Evolutionary conservation across 2,888 invertebrate species (phyloP), one percentile per base, ranked within the genome.

Genomic region (Sericinus montela): DNA sequence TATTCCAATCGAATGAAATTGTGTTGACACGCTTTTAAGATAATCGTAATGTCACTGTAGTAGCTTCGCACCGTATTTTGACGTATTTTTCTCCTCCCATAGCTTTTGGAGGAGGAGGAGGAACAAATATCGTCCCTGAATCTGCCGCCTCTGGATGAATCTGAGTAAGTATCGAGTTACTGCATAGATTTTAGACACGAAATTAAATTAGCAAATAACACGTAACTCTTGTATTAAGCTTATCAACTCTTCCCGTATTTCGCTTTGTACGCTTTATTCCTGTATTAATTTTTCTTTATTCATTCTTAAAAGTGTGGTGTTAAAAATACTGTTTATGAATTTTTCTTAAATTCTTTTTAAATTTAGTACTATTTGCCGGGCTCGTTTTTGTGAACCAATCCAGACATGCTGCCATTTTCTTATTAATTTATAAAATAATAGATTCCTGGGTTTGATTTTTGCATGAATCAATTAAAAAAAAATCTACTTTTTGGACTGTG

Each of bases 51-150:
- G 57, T 61, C 72, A 74, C 67, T 45, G 78, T 85, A 87, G 86
- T 61, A 60, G 86, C 85, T 86, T 85, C 48, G 86, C 86, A 86
- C 86, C 67, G 85, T 85, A 85, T 76, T 62, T 84, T 86, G 83
- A 85, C 75, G 74, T 83, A 69, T 76, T 62, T 67, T 69, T 80
- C 62, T 74, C 67, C 63, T 75, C 65, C 75, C 68, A 61, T 84
- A 85, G 85, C 78, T 85, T 48, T 70, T 81, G 77, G 80, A 84
- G 57, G 82, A 77, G 19, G 84, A 81, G 30, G 81, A 81, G 38
- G 82, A 81, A 46, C 75, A 79, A 52, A 65, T 82, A 25, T 69
- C 80, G 41, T 58, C 75, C 51, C 57, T 72, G 61, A 70, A 71
- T 61, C 76, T 86, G 67, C 85, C 86, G 56, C 87, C 87, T 8